A percentile compares a stretch with the other conserved stretches of the same genome.
phyloP scores from a whole-genome alignment of 2,888 invertebrate species.

The Sipha maydis region DNA sequence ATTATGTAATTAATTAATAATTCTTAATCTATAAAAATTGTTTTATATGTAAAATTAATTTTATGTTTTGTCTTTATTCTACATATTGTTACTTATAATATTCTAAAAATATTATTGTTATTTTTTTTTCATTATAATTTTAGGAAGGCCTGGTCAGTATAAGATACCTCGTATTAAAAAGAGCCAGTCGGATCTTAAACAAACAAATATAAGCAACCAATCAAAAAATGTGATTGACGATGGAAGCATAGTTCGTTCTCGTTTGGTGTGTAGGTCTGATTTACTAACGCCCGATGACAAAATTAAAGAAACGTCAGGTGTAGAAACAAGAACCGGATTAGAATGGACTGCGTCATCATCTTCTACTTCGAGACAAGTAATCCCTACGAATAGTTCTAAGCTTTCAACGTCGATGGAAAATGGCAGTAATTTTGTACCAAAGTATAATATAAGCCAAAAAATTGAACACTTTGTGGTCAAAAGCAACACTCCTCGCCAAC shows the following conservation, averaged over 20 bases:
- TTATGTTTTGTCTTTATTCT: background rate
- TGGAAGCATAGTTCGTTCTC: conserved; percentile 13
- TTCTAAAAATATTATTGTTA: background rate
- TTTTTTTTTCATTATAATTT: background rate
- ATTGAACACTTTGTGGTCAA: background rate
- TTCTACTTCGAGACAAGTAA: background rate
- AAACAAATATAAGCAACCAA: background rate
- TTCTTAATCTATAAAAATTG: too few relatives aligned
- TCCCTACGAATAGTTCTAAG: background rate
- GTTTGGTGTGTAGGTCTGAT: background rate
- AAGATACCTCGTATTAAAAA: conserved; percentile 23
- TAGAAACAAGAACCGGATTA: background rate
- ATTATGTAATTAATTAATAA: too few relatives aligned
- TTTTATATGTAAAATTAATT: too few relatives aligned
- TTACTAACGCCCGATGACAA: background rate
- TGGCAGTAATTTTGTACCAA: background rate
- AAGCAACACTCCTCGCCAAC: background rate
- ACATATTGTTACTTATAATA: background rate
- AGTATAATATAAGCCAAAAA: conserved; percentile 14
- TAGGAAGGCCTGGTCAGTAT: conserved; percentile 30
- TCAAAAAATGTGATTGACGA: background rate
- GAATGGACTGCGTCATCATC: background rate
- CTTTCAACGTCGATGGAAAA: background rate
- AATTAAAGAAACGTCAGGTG: background rate
- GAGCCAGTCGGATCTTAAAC: background rate